These are phyloP conservation scores for Leptinotarsa tumamoca DNA, from an alignment of 2,888 invertebrate genomes.

Conservation along the genomic window DNA sequence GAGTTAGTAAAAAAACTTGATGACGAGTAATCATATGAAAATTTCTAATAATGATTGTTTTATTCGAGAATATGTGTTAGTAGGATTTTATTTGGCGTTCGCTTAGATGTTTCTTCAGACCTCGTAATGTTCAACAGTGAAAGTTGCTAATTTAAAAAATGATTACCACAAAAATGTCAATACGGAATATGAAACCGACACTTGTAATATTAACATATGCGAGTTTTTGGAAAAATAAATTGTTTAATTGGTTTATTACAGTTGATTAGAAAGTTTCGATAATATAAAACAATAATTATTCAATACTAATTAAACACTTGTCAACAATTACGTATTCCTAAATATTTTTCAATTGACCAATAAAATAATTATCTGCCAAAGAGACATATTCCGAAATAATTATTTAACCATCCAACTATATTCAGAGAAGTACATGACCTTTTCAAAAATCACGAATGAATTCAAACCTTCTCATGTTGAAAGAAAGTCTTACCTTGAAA, in stretches of 20 bases:
- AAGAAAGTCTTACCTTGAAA: slow-evolving; percentile 76
- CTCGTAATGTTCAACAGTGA: neutral
- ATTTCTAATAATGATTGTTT: neutral
- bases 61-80: neutral
- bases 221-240: neutral
- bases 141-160: neutral
- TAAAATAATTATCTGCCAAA: too few relatives aligned
- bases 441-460: neutral
- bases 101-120: neutral
- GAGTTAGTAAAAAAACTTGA: neutral
- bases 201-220: neutral
- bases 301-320: slow-evolving; percentile 5
- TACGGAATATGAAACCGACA: neutral
- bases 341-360: too few relatives aligned
- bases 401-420: too few relatives aligned
- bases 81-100: neutral
- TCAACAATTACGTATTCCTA: neutral
- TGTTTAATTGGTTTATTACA: slow-evolving; percentile 5
- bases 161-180: neutral
- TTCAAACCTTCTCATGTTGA: neutral
- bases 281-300: neutral
- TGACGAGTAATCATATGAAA: neutral
- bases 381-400: too few relatives aligned
- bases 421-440: too few relatives aligned
- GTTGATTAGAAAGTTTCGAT: neutral